A percentile compares a stretch with the other conserved stretches of the same genome.
phyloP scores from a whole-genome alignment of 2,888 invertebrate species.

The Synanthedon tipuliformis region DNA sequence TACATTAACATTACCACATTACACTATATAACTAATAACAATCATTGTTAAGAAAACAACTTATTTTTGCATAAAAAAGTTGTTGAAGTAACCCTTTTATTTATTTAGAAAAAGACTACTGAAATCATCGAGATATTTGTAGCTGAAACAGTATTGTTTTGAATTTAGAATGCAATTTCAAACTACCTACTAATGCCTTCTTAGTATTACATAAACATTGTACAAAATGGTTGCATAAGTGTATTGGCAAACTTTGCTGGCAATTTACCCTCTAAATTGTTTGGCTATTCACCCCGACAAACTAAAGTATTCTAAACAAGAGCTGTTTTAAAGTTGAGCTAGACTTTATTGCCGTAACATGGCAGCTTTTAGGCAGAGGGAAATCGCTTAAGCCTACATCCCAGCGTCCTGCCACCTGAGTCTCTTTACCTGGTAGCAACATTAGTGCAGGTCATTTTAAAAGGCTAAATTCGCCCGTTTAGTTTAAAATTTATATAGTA shows the following conservation, averaged over 20 bases:
- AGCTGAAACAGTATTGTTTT: no score
- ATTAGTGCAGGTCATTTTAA: slow-evolving; percentile 14
- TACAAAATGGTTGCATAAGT: not conserved
- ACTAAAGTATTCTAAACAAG: slow-evolving; percentile 7
- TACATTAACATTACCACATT: no score
- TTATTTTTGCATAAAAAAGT: no score
- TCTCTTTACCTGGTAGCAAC: slow-evolving; percentile 33
- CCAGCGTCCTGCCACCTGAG: slow-evolving; percentile 44
- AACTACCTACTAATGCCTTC: not conserved
- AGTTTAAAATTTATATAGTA: no score
- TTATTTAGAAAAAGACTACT: no score
- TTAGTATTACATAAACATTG: not conserved
- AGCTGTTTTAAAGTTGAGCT: slow-evolving; percentile 24
- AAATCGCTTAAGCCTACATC: slow-evolving; percentile 50
- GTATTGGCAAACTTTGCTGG: not conserved
- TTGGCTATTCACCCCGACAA: not conserved
- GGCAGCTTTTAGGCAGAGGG: slow-evolving; percentile 29
- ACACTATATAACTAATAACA: no score
- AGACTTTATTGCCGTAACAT: slow-evolving; percentile 34
- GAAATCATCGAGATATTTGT: no score
- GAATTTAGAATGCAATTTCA: not conserved
- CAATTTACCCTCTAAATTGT: not conserved
- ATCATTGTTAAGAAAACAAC: no score
- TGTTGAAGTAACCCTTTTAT: no score
- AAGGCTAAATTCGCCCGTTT: no score